phyloP scores from a whole-genome alignment of 2,113 vertebrate species.

The Caranx melampygus region DNA sequence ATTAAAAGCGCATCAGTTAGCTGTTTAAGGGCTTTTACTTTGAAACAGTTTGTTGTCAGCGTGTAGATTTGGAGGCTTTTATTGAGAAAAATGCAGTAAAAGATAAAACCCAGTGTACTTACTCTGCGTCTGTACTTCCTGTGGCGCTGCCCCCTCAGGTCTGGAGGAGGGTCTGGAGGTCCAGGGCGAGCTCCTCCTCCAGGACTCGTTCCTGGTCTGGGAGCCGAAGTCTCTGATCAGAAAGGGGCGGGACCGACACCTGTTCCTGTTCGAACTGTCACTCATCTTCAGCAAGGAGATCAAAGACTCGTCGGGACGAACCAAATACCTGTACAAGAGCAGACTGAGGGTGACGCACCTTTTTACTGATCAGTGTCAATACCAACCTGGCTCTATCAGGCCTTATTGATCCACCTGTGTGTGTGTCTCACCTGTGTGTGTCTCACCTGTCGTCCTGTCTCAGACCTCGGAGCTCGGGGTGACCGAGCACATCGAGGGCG shows the following conservation, averaged over 20 bases:
- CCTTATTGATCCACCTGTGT: too few species aligned
- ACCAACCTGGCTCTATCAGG: too few species aligned
- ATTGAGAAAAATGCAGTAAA: neutral
- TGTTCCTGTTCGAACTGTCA: conserved; percentile 99
- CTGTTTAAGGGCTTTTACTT: too few species aligned
- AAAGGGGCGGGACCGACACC: conserved; percentile 96
- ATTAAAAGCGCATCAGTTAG: neutral
- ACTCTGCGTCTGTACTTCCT: neutral
- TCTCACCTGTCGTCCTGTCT: conserved; percentile 32
- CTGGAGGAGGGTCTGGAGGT: conserved; percentile 95
- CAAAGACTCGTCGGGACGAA: conserved; percentile 97
- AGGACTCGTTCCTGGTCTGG: conserved; percentile 99
- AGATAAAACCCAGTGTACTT: too few species aligned
- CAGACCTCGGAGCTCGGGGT: conserved; percentile 98
- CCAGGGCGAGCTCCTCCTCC: conserved; percentile 96
- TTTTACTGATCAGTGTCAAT: too few species aligned
- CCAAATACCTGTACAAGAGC: conserved; percentile 99
- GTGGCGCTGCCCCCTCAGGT: conserved; percentile 28
- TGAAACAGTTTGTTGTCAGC: too few species aligned
- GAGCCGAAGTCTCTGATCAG: conserved; percentile 98
- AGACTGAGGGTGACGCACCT: conserved; percentile 89
- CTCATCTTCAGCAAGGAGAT: conserved; percentile 99
- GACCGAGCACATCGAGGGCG: conserved; percentile 97
- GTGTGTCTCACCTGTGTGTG: too few species aligned
- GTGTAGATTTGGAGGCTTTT: neutral